A percentile compares a stretch with the other conserved stretches of the same genome.
These are phyloP conservation scores for Actenoides hombroni DNA, from an alignment of 2,113 vertebrate genomes.

Conservation along the genomic window DNA sequence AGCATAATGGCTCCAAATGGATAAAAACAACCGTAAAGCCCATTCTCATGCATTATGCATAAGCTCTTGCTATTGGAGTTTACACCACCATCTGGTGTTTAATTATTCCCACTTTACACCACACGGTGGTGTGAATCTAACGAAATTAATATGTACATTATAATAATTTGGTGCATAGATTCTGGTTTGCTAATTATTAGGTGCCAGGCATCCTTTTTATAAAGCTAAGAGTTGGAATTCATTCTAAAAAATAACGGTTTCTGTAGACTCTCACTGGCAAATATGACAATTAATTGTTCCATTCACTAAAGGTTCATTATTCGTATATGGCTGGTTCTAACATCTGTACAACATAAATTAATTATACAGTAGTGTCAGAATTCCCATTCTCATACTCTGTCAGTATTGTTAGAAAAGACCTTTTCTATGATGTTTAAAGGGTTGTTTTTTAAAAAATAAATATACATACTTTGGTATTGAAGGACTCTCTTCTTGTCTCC, in stretches of 20 bases:
- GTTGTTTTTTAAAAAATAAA: background rate
- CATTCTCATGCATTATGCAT: constrained; percentile 77
- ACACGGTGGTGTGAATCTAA: constrained; percentile 76
- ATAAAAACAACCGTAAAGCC: constrained; percentile 76
- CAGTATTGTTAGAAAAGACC: background rate
- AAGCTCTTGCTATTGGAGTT: constrained; percentile 69
- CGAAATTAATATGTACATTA: constrained; percentile 70
- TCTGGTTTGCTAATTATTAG: constrained; percentile 71
- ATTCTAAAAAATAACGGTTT: constrained; percentile 40
- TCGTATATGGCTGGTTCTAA: constrained; percentile 41
- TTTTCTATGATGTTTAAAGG: background rate
- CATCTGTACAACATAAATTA: constrained; percentile 55
- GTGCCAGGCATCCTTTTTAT: constrained; percentile 39
- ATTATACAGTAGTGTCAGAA: constrained; percentile 9
- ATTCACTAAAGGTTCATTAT: constrained; percentile 39
- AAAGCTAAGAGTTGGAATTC: constrained; percentile 18
- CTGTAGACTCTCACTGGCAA: constrained; percentile 15
- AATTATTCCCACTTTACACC: constrained; percentile 79
- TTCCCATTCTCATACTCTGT: background rate
- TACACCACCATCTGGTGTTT: constrained; percentile 81
- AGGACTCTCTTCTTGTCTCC: background rate
- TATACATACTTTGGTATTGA: background rate
- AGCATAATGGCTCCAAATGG: constrained; percentile 77
- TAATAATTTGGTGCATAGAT: constrained; percentile 65
- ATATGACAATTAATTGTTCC: constrained; percentile 13